A percentile compares a stretch with the other conserved stretches of the same genome.
These are phyloP conservation scores for Gasterosteus nipponicus DNA, from an alignment of 2,113 vertebrate species.

Conservation along the genomic window DNA sequence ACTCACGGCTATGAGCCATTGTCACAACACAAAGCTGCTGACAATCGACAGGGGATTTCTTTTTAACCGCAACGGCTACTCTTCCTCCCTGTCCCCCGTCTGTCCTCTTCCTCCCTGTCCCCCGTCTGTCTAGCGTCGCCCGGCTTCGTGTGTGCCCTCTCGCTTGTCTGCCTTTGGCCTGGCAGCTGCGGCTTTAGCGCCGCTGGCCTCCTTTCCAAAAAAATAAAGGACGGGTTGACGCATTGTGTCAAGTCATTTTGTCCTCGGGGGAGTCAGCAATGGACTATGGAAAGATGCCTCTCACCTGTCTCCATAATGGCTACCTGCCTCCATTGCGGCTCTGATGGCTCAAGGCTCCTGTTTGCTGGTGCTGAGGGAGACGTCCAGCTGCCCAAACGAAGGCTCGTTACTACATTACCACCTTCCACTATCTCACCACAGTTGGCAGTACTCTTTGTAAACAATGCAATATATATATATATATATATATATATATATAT, in stretches of 20 bases:
- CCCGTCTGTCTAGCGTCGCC: conserved; percentile 25
- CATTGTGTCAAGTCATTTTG: conserved; percentile 88
- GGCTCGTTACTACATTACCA: conserved; percentile 30
- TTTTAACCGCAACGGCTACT: conserved; percentile 44
- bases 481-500: neutral
- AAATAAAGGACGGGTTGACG: conserved; percentile 64
- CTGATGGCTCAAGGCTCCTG: conserved; percentile 76
- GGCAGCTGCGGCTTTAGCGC: conserved; percentile 76
- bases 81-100: neutral
- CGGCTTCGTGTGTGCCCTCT: conserved; percentile 47
- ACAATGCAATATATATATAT: neutral
- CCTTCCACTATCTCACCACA: conserved; percentile 3
- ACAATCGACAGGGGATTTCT: conserved; percentile 38
- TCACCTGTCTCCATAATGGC: conserved; percentile 85
- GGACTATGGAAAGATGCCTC: conserved; percentile 86
- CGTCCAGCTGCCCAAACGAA: conserved; percentile 74
- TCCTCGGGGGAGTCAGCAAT: conserved; percentile 86
- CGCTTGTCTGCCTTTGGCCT: conserved; percentile 58
- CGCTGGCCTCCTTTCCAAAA: conserved; percentile 75
- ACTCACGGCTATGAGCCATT: conserved; percentile 43
- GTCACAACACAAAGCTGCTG: conserved; percentile 46
- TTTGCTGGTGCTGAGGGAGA: conserved; percentile 78
- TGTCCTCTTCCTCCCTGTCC: conserved; percentile 11
- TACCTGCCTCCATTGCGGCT: conserved; percentile 80
- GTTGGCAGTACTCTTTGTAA: neutral